Evolutionary conservation across 2,797 vertebrate species (phyloP).

Genomic region (Botia almorhae): DNA sequence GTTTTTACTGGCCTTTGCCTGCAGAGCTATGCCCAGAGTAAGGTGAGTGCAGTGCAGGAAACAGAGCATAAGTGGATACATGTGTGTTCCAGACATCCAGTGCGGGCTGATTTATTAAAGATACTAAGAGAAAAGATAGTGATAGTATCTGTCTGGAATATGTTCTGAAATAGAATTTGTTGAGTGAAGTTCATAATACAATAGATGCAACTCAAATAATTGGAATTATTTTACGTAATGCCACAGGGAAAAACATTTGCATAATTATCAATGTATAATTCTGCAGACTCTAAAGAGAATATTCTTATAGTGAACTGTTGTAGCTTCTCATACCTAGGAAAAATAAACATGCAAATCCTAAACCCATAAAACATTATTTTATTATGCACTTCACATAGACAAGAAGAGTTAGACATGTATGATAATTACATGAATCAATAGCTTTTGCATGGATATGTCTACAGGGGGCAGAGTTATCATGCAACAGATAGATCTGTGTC

Average conservation of each 20-base stretch:
- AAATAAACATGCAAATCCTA: background rate
- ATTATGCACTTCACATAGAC: too few species aligned
- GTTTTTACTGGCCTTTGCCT: conserved; percentile 53
- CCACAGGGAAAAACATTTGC: background rate
- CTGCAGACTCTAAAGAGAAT: too few species aligned
- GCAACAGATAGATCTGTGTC: too few species aligned
- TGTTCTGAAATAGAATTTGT: background rate
- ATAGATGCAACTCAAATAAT: too few species aligned
- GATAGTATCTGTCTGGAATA: conserved; percentile 14
- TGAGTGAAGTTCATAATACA: background rate
- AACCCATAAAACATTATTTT: background rate
- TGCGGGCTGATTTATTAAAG: too few species aligned
- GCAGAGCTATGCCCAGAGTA: conserved; percentile 44
- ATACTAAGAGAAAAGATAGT: background rate
- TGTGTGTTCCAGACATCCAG: conserved; percentile 35
- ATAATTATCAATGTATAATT: too few species aligned
- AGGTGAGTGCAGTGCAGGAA: conserved; percentile 54
- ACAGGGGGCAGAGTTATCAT: too few species aligned
- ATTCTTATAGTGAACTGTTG: background rate
- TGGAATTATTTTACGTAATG: background rate
- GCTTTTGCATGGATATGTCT: too few species aligned
- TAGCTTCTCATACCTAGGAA: background rate
- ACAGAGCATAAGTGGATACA: conserved; percentile 55
- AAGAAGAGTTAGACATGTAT: too few species aligned
- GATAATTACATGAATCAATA: too few species aligned